Percentiles rank a stretch among this genome's conserved stretches.
Evolutionary conservation across 2,888 invertebrate species (phyloP).

Genomic region (Drosophila pseudotakahashii): DNA sequence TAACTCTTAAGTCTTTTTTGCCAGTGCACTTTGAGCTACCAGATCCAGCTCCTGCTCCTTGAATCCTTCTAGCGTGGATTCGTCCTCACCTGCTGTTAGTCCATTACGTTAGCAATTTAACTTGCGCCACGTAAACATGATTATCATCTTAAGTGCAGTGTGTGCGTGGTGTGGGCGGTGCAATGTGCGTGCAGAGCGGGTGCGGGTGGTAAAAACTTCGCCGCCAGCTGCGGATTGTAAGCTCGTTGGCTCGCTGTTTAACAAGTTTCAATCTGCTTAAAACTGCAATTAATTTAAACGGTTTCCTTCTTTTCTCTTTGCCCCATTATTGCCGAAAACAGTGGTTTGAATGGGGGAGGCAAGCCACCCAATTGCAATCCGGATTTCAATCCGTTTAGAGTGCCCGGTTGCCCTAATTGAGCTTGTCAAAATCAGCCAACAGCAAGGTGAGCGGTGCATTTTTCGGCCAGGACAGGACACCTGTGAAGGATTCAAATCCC

Average conservation of each 20-base stretch:
- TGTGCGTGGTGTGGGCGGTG: conserved; percentile 31
- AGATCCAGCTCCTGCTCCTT: conserved; percentile 10
- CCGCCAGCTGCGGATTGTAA: conserved; percentile 40
- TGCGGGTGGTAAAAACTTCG: conserved; percentile 31
- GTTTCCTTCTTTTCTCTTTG: conserved; percentile 53
- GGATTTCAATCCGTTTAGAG: conserved; percentile 32
- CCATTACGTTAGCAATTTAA: conserved; percentile 79
- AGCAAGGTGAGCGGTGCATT: conserved; percentile 13
- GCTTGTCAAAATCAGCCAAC: conserved; percentile 73
- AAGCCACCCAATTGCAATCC: conserved; percentile 1
- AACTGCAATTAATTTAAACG: conserved; percentile 75
- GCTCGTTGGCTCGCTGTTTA: conserved; percentile 52
- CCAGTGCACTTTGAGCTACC: conserved; percentile 9
- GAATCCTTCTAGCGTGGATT: conserved; percentile 22
- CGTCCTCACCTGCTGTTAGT: conserved; percentile 74
- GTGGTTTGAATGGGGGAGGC: conserved; percentile 7
- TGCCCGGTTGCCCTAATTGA: conserved; percentile 62
- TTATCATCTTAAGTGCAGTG: conserved; percentile 80
- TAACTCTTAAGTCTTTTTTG: no score
- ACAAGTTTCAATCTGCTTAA: conserved; percentile 76
- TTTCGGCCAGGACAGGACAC: conserved; percentile 12
- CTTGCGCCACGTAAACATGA: conserved; percentile 80
- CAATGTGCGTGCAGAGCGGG: conserved; percentile 58
- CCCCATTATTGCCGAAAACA: conserved; percentile 40
- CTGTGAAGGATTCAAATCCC: conserved; percentile 28